A percentile compares a stretch with the other conserved stretches of the same genome.
These are phyloP conservation scores for Melipona quadrifasciata DNA, from an alignment of 1,140 invertebrate genomes.

Conservation along the genomic window DNA sequence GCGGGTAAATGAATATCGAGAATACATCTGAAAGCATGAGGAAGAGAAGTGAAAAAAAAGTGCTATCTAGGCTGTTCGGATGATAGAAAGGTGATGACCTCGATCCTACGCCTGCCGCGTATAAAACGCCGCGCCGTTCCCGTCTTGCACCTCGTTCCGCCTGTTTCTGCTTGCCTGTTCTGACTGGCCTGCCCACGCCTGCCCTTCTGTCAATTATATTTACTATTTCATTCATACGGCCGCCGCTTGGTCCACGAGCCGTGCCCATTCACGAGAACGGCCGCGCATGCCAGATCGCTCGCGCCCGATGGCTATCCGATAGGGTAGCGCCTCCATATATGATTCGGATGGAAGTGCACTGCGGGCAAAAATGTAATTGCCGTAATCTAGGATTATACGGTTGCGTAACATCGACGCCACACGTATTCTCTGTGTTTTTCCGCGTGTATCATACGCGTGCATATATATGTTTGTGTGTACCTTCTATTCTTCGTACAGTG, in stretches of 20 bases:
- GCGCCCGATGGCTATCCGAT: slow-evolving; percentile 57
- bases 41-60: slow-evolving; percentile 21
- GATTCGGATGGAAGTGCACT: slow-evolving; percentile 44
- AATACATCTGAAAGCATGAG: not conserved
- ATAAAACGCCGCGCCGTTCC: slow-evolving; percentile 66
- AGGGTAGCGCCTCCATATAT: slow-evolving; percentile 55
- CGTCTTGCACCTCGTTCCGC: slow-evolving; percentile 69
- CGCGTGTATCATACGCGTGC: not conserved
- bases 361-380: slow-evolving; percentile 46
- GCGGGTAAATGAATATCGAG: not conserved
- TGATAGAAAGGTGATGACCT: slow-evolving; percentile 79
- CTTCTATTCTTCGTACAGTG: not conserved
- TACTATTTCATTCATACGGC: slow-evolving; percentile 80
- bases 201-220: slow-evolving; percentile 80
- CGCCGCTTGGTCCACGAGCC: slow-evolving; percentile 71
- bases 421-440: not conserved
- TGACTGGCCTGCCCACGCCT: slow-evolving; percentile 78
- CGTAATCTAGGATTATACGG: slow-evolving; percentile 44
- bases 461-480: not conserved
- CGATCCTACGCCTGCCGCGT: slow-evolving; percentile 74
- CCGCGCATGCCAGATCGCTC: slow-evolving; percentile 59
- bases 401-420: slow-evolving; percentile 38
- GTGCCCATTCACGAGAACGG: slow-evolving; percentile 75
- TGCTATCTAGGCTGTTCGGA: slow-evolving; percentile 64
- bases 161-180: slow-evolving; percentile 72